Evolutionary conservation across 2,888 invertebrate species (phyloP).

Genomic region (Rhynchonema sp.): DNA sequence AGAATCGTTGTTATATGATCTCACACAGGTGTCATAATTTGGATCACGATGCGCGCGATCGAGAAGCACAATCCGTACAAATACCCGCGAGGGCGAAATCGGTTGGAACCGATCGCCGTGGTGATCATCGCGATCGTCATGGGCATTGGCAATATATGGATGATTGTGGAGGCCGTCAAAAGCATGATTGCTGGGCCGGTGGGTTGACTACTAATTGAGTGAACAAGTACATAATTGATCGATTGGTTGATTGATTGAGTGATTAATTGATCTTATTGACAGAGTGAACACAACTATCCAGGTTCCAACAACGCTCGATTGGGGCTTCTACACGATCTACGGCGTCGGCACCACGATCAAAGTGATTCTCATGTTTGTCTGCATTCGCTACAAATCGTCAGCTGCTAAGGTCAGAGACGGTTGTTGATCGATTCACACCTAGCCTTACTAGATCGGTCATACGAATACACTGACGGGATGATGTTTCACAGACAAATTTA

Average conservation of each 20-base stretch:
- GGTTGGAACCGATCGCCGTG: slow-evolving; percentile 27
- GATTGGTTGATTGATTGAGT: too few relatives aligned
- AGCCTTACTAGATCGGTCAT: too few relatives aligned
- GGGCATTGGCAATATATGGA: slow-evolving; percentile 23
- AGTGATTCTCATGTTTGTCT: slow-evolving; percentile 1
- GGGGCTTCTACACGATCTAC: slow-evolving; percentile 1
- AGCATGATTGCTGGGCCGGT: neutral
- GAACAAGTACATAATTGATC: too few relatives aligned
- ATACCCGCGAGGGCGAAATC: slow-evolving; percentile 27
- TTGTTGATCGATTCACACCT: too few relatives aligned
- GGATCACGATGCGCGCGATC: slow-evolving; percentile 16
- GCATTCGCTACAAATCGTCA: neutral
- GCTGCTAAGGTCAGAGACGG: too few relatives aligned
- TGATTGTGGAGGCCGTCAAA: neutral
- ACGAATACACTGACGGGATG: too few relatives aligned
- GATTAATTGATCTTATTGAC: too few relatives aligned
- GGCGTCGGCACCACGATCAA: neutral
- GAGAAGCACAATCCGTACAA: slow-evolving; percentile 21
- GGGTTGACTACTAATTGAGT: neutral
- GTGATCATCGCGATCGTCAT: slow-evolving; percentile 28
- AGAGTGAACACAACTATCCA: too few relatives aligned
- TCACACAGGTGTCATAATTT: slow-evolving; percentile 29
- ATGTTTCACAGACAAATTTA: neutral
- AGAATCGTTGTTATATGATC: too few relatives aligned
- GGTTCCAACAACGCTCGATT: too few relatives aligned